Evolutionary conservation across 2,797 vertebrate species (phyloP).

Genomic region (Rhadinocentrus ornatus): DNA sequence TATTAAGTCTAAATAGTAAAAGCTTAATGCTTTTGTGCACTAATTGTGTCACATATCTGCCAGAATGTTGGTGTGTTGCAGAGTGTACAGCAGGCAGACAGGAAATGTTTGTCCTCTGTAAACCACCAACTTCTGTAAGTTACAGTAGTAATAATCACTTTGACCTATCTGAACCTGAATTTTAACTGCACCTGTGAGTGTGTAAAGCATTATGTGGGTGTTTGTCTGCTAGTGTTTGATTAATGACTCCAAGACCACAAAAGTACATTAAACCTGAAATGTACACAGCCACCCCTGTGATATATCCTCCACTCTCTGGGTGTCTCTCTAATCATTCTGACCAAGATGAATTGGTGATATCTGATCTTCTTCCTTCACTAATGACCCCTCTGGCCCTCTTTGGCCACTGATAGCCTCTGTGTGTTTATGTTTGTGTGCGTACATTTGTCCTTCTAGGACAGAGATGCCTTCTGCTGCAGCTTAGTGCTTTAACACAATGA

Average conservation of each 20-base stretch:
- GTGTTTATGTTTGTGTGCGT: constrained; percentile 48
- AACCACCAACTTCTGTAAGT: constrained; percentile 60
- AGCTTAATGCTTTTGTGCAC: constrained; percentile 10
- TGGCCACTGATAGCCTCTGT: constrained; percentile 53
- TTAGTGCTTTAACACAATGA: constrained; percentile 69
- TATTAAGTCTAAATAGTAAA: background rate
- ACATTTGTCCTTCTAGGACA: constrained; percentile 46
- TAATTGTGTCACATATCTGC: constrained; percentile 12
- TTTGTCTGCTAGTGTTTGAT: constrained; percentile 65
- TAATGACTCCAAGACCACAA: constrained; percentile 73
- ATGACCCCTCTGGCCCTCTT: constrained; percentile 67
- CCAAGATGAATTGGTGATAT: constrained; percentile 83
- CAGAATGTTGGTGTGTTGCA: constrained; percentile 14
- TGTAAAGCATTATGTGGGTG: constrained; percentile 47
- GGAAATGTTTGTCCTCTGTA: constrained; percentile 9
- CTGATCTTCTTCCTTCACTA: constrained; percentile 77
- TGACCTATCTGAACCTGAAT: constrained; percentile 56
- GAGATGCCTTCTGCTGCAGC: constrained; percentile 58
- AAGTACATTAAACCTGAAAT: constrained; percentile 76
- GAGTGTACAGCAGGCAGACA: background rate
- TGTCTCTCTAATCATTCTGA: constrained; percentile 72
- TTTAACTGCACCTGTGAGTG: constrained; percentile 16
- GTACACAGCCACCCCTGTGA: constrained; percentile 47
- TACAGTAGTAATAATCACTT: constrained; percentile 69
- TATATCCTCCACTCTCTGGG: constrained; percentile 41